A percentile compares a stretch with the other conserved stretches of the same genome.
phyloP scores from a whole-genome alignment of 2,113 vertebrate species.

The Saguinus imperator region DNA sequence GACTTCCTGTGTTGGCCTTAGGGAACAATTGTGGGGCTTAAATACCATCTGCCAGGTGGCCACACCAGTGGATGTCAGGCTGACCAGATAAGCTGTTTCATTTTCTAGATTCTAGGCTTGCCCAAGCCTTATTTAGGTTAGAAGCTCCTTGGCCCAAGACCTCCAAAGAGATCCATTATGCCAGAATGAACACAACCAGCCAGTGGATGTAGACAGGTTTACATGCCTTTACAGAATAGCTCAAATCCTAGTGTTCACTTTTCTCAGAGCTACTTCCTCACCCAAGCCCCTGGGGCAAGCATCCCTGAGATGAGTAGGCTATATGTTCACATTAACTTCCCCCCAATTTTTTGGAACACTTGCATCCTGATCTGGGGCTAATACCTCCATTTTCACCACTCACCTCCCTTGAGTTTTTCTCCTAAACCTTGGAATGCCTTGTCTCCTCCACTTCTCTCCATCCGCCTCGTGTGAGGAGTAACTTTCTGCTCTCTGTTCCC shows the following conservation, averaged over 20 bases:
- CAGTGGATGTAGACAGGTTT: conserved; percentile 55
- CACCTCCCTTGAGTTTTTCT: not conserved
- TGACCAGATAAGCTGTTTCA: not conserved
- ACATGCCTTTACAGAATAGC: conserved; percentile 45
- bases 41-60: not conserved
- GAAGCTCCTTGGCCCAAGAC: not conserved
- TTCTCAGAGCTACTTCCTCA: conserved; percentile 60
- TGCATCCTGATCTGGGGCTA: not conserved
- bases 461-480: not conserved
- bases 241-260: conserved; percentile 33
- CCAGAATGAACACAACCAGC: conserved; percentile 61
- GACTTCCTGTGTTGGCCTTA: not conserved
- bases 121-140: not conserved
- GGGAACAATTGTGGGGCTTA: not conserved
- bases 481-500: not conserved
- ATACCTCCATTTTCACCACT: not conserved
- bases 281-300: conserved; percentile 47
- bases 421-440: conserved; percentile 50
- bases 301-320: conserved; percentile 47
- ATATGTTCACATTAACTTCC: not conserved
- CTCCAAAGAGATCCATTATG: conserved; percentile 31
- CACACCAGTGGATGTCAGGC: not conserved
- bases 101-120: conserved; percentile 41
- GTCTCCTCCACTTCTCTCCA: not conserved
- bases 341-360: not conserved